Conservation (phyloP, 2,888 invertebrate genomes). For the Parnassius glacialis region DNA sequence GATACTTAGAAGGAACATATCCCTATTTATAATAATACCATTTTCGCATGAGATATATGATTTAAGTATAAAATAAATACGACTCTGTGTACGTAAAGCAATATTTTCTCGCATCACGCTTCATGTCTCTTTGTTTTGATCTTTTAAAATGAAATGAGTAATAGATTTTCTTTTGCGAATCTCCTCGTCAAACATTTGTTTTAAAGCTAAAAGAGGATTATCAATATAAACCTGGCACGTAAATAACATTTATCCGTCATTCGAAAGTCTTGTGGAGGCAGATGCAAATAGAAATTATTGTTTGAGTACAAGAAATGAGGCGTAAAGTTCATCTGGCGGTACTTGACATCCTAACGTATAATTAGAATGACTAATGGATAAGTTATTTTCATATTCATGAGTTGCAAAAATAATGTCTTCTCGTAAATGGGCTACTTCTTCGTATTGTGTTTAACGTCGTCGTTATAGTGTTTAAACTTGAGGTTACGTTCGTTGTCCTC, state of each 20-base stretch:
- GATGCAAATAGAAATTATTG: slow-evolving; percentile 29
- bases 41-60: too few relatives aligned
- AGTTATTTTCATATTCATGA: too few relatives aligned
- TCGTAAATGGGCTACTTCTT: too few relatives aligned
- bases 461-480: too few relatives aligned
- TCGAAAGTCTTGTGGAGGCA: slow-evolving; percentile 26
- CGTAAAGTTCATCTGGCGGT: slow-evolving; percentile 21
- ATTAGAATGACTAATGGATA: too few relatives aligned
- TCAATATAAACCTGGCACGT: slow-evolving; percentile 30
- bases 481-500: too few relatives aligned
- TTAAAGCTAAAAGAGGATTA: slow-evolving; percentile 23
- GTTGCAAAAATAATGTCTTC: too few relatives aligned
- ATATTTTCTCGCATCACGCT: background rate
- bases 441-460: too few relatives aligned
- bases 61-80: too few relatives aligned
- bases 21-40: too few relatives aligned
- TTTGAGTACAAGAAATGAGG: slow-evolving; percentile 13
- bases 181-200: slow-evolving; percentile 20
- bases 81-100: too few relatives aligned
- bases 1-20: too few relatives aligned
- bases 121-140: background rate
- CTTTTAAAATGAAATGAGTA: slow-evolving; percentile 23
- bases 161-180: slow-evolving; percentile 27
- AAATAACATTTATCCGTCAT: slow-evolving; percentile 31
- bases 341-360: slow-evolving; percentile 2